A percentile compares a stretch with the other conserved stretches of the same genome.
Evolutionary conservation across 2,113 vertebrate genomes (phyloP).

Genomic region (Pogona vitticeps): DNA sequence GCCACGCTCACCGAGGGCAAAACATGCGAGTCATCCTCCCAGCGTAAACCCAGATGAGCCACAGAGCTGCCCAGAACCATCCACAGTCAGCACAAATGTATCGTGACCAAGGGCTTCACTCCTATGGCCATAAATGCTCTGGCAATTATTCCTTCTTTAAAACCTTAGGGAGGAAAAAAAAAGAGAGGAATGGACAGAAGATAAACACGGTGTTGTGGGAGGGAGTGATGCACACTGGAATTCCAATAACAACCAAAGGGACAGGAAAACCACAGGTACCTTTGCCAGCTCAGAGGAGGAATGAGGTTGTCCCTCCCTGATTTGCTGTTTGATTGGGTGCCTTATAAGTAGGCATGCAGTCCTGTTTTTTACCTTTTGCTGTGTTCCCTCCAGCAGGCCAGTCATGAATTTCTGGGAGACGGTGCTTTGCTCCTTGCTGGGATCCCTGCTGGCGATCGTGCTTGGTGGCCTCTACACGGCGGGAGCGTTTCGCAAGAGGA

Average conservation of each 20-base stretch:
- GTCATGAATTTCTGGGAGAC: conserved; percentile 73
- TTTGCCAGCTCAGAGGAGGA: neutral
- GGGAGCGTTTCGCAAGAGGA: conserved; percentile 69
- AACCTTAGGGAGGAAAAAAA: too few relatives aligned
- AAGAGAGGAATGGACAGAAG: neutral
- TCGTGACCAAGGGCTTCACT: too few relatives aligned
- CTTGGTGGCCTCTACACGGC: conserved; percentile 73
- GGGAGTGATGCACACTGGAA: neutral
- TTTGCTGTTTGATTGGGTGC: neutral
- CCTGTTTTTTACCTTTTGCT: neutral
- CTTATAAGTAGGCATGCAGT: neutral
- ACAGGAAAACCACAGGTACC: neutral
- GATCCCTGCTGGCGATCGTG: conserved; percentile 36
- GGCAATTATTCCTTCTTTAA: too few relatives aligned
- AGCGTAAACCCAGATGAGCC: neutral
- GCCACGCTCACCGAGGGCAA: too few relatives aligned
- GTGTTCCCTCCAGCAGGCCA: neutral
- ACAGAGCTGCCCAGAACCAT: too few relatives aligned
- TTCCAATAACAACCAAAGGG: neutral
- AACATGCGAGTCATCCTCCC: too few relatives aligned
- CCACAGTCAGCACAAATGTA: too few relatives aligned
- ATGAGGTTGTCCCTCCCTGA: neutral
- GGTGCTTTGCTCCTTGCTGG: conserved; percentile 40
- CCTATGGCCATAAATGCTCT: too few relatives aligned
- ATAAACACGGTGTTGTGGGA: neutral